These are phyloP conservation scores for Caenorhabditis sp. DNA, from an alignment of 2,888 invertebrate genomes.

Conservation along the genomic window DNA sequence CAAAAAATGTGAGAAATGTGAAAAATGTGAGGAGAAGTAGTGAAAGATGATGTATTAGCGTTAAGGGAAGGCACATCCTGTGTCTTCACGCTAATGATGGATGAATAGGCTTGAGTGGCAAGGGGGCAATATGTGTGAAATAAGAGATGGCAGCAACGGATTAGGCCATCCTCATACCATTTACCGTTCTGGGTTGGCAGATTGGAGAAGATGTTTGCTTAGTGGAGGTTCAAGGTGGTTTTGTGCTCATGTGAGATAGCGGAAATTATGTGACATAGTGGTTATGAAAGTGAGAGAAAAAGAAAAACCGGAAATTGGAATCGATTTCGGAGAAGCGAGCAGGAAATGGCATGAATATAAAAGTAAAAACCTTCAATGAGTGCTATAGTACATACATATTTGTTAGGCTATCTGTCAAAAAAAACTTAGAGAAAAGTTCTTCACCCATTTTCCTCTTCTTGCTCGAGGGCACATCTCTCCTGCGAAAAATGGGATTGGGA, in stretches of 20 bases:
- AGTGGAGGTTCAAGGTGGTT: conserved; percentile 10
- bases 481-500: conserved; percentile 15
- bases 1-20: background rate
- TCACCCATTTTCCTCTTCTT: conserved; percentile 18
- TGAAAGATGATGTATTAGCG: conserved; percentile 48
- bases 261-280: background rate
- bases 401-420: background rate
- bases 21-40: background rate
- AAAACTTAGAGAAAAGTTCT: conserved; percentile 1
- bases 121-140: conserved; percentile 45
- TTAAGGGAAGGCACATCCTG: conserved; percentile 41
- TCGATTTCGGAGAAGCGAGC: too few species aligned
- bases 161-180: background rate
- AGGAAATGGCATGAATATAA: too few species aligned
- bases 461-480: conserved; percentile 43
- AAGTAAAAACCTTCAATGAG: too few species aligned
- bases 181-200: background rate
- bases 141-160: conserved; percentile 32
- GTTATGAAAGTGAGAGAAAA: background rate
- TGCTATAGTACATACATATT: too few species aligned
- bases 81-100: conserved; percentile 59
- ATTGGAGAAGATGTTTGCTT: background rate
- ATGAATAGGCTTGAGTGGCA: conserved; percentile 49
- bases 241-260: background rate
- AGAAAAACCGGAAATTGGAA: background rate